Evolutionary conservation across 2,113 vertebrate species (phyloP).

Genomic region (Macroglossus sobrinus): DNA sequence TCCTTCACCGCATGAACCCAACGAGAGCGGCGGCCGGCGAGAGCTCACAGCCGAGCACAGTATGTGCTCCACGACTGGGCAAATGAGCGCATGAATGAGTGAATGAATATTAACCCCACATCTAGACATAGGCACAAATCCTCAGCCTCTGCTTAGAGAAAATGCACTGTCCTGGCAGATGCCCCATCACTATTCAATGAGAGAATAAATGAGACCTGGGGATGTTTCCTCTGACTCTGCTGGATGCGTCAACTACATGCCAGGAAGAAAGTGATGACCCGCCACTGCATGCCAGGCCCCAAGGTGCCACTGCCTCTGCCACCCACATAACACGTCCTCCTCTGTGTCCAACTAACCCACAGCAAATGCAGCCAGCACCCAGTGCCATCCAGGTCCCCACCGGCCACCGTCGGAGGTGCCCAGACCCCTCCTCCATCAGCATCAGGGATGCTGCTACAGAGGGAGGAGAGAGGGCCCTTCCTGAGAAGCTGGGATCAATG

Average conservation of each 20-base stretch:
- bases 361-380: not conserved
- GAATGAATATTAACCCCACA: rapidly evolving
- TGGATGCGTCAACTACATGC: not conserved
- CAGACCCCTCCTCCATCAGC: rapidly evolving
- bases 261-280: not conserved
- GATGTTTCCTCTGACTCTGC: not conserved
- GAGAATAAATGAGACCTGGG: not conserved
- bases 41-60: no score
- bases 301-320: not conserved
- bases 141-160: no score
- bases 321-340: not conserved
- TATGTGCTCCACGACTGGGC: not conserved
- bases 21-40: not conserved
- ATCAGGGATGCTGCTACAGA: not conserved
- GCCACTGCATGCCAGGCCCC: not conserved
- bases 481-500: not conserved
- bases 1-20: no score
- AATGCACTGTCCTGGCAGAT: rapidly evolving
- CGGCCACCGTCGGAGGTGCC: not conserved
- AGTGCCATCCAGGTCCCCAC: not conserved
- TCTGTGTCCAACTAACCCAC: not conserved
- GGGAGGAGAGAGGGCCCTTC: not conserved
- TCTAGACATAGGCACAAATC: rapidly evolving
- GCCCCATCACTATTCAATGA: not conserved
- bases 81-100: not conserved